These are phyloP conservation scores for Fratercula arctica DNA, from an alignment of 2,797 vertebrate species.

Conservation along the genomic window DNA sequence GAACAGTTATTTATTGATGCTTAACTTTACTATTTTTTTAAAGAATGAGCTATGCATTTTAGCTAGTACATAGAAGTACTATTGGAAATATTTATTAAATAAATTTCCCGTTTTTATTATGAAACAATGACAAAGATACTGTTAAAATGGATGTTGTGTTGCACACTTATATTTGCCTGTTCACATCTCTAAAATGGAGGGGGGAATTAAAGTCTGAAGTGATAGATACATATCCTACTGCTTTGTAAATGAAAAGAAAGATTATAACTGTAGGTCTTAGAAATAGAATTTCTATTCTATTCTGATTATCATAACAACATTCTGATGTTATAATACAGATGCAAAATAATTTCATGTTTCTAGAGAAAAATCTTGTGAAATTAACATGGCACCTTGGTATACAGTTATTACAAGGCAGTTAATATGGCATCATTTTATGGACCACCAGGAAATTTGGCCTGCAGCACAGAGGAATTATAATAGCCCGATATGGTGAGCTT, in stretches of 20 bases:
- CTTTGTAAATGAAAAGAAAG: constrained; percentile 8
- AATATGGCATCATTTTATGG: constrained; percentile 11
- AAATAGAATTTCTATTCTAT: neutral
- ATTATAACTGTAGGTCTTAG: neutral
- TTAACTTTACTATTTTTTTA: neutral
- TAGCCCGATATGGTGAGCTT: neutral
- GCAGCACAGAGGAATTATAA: constrained; percentile 32
- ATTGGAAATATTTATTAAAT: neutral
- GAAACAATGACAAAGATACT: neutral
- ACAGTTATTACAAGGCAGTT: neutral
- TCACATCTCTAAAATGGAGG: neutral
- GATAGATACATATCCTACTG: neutral
- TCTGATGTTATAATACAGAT: neutral
- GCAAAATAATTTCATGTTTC: neutral
- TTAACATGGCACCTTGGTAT: neutral
- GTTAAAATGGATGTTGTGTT: neutral
- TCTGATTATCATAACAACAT: too few relatives aligned
- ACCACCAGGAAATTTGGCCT: constrained; percentile 32
- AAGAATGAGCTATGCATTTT: neutral
- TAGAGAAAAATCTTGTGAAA: neutral
- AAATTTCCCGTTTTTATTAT: neutral
- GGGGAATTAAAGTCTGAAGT: neutral
- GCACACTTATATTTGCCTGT: neutral
- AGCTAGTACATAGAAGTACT: neutral
- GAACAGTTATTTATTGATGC: neutral